Conservation (phyloP, 2,113 vertebrate species). For the Sturnira hondurensis region DNA sequence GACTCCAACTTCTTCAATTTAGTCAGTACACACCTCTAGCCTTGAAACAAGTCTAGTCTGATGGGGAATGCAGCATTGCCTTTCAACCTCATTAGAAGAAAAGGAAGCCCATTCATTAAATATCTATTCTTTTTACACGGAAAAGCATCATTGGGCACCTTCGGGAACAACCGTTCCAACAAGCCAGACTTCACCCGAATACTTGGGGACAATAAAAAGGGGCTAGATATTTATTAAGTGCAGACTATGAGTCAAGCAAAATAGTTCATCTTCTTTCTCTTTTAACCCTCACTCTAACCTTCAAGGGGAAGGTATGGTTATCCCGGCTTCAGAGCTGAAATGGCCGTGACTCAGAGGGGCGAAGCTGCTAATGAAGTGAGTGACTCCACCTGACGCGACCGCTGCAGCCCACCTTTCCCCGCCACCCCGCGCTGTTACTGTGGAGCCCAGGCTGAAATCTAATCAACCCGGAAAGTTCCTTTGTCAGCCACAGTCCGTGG, state of each 20-base stretch:
- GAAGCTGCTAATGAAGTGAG: background rate
- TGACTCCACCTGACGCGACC: accelerated
- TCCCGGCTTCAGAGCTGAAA: background rate
- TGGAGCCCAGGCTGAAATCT: slow-evolving; percentile 43
- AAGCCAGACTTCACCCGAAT: background rate
- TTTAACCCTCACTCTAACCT: background rate
- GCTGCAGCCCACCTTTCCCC: background rate
- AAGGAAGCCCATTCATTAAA: background rate
- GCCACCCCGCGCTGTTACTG: background rate
- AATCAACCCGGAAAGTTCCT: slow-evolving; percentile 63
- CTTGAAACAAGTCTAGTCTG: background rate
- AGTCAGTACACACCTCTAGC: background rate
- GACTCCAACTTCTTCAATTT: background rate
- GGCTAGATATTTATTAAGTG: background rate
- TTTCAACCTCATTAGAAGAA: background rate
- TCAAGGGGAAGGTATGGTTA: background rate
- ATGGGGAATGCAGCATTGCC: background rate
- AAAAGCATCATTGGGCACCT: background rate
- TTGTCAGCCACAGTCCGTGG: slow-evolving; percentile 50
- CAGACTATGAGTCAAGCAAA: background rate
- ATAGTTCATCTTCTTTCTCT: background rate
- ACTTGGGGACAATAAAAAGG: background rate
- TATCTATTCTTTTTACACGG: background rate
- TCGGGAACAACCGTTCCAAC: background rate
- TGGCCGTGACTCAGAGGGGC: background rate